phyloP scores from a whole-genome alignment of 1,140 invertebrate species.

The Streblospio benedicti region DNA sequence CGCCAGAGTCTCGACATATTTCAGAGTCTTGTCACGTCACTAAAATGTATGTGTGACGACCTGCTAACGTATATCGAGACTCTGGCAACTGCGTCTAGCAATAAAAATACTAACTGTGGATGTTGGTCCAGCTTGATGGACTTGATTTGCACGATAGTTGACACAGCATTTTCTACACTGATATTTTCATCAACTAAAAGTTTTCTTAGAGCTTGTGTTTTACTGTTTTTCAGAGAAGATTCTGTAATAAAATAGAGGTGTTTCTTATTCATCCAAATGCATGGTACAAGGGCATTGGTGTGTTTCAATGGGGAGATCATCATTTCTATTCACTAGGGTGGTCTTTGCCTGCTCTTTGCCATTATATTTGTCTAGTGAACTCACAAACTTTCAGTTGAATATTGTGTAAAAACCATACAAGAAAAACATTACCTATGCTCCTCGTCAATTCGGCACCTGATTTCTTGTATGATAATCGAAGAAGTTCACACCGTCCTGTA shows the following conservation, averaged over 20 bases:
- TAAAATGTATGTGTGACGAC: too few species aligned
- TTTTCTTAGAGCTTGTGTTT: constrained; percentile 59
- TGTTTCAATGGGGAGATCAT: too few species aligned
- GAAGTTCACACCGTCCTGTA: constrained; percentile 63
- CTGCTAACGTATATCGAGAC: too few species aligned
- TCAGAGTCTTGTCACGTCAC: too few species aligned
- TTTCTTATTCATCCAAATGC: background rate
- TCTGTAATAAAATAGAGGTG: constrained; percentile 31
- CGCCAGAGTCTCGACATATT: too few species aligned
- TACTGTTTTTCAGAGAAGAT: constrained; percentile 56
- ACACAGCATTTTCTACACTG: constrained; percentile 55
- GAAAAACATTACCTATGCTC: constrained; percentile 59
- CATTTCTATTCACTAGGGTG: too few species aligned
- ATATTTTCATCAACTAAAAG: constrained; percentile 54
- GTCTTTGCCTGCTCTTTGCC: too few species aligned
- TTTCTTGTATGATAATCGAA: constrained; percentile 81
- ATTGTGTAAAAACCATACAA: background rate
- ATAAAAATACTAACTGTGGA: constrained; percentile 65
- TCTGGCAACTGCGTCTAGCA: too few species aligned
- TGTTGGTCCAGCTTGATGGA: constrained; percentile 71
- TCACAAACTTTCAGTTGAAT: too few species aligned
- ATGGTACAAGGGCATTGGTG: too few species aligned
- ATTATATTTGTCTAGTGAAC: too few species aligned
- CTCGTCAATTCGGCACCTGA: constrained; percentile 61
- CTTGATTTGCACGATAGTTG: constrained; percentile 64